These are phyloP conservation scores for Merodon equestris DNA, from an alignment of 2,888 invertebrate genomes.

Conservation along the genomic window DNA sequence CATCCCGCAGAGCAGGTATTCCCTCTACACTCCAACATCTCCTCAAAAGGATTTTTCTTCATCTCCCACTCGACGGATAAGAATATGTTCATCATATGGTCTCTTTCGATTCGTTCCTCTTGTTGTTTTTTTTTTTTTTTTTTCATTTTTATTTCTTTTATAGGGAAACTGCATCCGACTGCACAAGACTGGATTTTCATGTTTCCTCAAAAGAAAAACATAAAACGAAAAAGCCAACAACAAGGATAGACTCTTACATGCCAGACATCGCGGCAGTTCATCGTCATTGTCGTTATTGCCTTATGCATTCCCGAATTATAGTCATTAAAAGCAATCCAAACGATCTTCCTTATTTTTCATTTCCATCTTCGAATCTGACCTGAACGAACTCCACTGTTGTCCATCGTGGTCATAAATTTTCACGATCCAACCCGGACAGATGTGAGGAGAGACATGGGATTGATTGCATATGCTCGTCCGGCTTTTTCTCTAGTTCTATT, in stretches of 20 bases:
- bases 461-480: slow-evolving; percentile 16
- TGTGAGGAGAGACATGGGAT: slow-evolving; percentile 37
- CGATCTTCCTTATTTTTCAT: slow-evolving; percentile 24
- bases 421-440: slow-evolving; percentile 56
- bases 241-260: slow-evolving; percentile 26
- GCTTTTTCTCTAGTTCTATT: slow-evolving; percentile 47
- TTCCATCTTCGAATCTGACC: slow-evolving; percentile 31
- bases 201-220: slow-evolving; percentile 32
- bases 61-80: slow-evolving; percentile 19
- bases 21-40: slow-evolving; percentile 36
- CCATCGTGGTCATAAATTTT: slow-evolving; percentile 54
- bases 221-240: slow-evolving; percentile 19
- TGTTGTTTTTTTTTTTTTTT: slow-evolving; percentile 30
- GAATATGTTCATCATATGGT: slow-evolving; percentile 61
- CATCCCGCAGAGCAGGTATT: slow-evolving; percentile 65
- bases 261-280: slow-evolving; percentile 65
- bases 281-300: slow-evolving; percentile 7
- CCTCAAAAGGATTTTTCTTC: slow-evolving; percentile 39
- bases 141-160: slow-evolving; percentile 9
- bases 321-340: slow-evolving; percentile 32
- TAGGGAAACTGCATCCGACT: too few relatives aligned
- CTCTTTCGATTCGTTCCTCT: slow-evolving; percentile 38
- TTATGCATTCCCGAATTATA: neutral
- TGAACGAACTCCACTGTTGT: slow-evolving; percentile 40
- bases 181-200: slow-evolving; percentile 48